Percentiles rank a stretch among this genome's conserved stretches.
These are phyloP conservation scores for Ciconia maguari DNA, from an alignment of 2,113 vertebrate species.

Conservation along the genomic window DNA sequence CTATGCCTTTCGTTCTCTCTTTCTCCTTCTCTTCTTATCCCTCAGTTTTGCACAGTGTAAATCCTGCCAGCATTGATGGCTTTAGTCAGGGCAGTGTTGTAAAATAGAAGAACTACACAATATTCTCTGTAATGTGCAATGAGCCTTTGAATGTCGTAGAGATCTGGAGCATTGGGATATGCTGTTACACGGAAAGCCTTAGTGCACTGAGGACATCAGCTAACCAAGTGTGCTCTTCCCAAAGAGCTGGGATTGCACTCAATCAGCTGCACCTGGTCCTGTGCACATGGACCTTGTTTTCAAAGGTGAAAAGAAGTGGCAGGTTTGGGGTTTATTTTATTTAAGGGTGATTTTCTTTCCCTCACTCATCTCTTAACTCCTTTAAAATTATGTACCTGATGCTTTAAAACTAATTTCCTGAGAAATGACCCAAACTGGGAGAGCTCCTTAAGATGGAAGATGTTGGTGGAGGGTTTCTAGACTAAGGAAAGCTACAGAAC, in stretches of 20 bases:
- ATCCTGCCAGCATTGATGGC: background rate
- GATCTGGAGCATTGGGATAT: background rate
- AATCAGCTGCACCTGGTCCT: background rate
- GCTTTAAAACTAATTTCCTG: background rate
- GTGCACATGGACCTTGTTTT: background rate
- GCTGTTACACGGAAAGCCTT: background rate
- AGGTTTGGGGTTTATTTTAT: background rate
- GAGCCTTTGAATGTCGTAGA: background rate
- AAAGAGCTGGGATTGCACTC: background rate
- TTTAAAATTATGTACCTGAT: background rate
- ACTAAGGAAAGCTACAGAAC: background rate
- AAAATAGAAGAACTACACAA: fast-evolving
- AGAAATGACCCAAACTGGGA: background rate
- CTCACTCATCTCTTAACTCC: background rate
- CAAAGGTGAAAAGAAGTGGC: background rate
- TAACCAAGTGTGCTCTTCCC: background rate
- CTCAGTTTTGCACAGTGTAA: background rate
- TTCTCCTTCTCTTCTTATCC: background rate
- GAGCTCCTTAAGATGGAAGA: background rate
- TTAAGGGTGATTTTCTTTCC: background rate
- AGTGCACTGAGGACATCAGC: background rate
- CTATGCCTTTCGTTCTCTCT: background rate
- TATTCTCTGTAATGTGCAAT: fast-evolving
- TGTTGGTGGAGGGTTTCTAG: background rate
- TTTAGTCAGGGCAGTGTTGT: background rate